Conservation (phyloP, 30 jellyfish, hydroid and myxozoan species). For the Chrysaora quinquecirrha region DNA sequence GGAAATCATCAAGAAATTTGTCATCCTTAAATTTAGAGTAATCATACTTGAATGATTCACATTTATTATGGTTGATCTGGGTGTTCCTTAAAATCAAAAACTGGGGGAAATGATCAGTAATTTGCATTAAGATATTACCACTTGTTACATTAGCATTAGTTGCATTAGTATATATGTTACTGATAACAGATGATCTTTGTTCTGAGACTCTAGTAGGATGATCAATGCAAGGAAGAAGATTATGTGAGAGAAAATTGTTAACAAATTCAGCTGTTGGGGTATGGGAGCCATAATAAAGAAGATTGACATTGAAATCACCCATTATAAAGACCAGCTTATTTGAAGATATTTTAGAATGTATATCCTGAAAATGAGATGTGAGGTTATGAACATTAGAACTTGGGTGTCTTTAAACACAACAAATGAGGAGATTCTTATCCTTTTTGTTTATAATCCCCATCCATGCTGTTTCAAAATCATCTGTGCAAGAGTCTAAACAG, state of each 20-base stretch:
- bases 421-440: neutral
- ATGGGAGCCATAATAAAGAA: slow-evolving; percentile 26
- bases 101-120: slow-evolving; percentile 55
- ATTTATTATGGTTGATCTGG: neutral
- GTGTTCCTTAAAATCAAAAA: slow-evolving; percentile 31
- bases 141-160: slow-evolving; percentile 23
- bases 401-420: slow-evolving; percentile 51
- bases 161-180: slow-evolving; percentile 27
- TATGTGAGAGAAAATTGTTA: neutral
- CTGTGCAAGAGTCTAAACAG: neutral
- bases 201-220: slow-evolving; percentile 15
- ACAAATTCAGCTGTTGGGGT: slow-evolving; percentile 20
- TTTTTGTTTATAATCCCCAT: slow-evolving; percentile 15
- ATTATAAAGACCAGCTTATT: slow-evolving; percentile 18
- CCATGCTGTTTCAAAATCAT: slow-evolving; percentile 51
- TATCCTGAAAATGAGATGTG: slow-evolving; percentile 28
- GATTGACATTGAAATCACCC: slow-evolving; percentile 57
- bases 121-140: slow-evolving; percentile 50
- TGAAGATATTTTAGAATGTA: slow-evolving; percentile 22
- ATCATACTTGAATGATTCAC: slow-evolving; percentile 10
- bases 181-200: slow-evolving; percentile 13
- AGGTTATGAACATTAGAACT: slow-evolving; percentile 26
- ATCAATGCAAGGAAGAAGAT: slow-evolving; percentile 11
- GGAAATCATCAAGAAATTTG: slow-evolving; percentile 32
- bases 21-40: slow-evolving; percentile 16